Evolutionary conservation across 1,140 invertebrate species (phyloP).

Genomic region (Drosophila jambulina): DNA sequence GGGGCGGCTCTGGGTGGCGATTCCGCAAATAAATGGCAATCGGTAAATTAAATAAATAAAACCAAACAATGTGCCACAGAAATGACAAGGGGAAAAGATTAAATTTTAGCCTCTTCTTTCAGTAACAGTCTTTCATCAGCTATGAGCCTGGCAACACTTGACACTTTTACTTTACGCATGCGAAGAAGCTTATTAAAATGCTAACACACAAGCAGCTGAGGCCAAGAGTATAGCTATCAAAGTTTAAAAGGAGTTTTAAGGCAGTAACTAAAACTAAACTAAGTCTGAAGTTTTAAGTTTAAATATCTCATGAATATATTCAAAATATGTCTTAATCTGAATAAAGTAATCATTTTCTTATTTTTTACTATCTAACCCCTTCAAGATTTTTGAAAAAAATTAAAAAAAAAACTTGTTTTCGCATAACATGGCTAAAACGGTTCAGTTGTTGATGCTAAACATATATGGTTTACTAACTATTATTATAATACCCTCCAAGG

Average conservation of each 20-base stretch:
- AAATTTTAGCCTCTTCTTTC: constrained; percentile 10
- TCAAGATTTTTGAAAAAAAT: no score
- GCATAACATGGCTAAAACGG: no score
- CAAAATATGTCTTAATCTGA: no score
- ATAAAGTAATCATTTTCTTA: no score
- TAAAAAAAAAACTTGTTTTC: no score
- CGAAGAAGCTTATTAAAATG: constrained; percentile 59
- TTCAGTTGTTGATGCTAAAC: no score
- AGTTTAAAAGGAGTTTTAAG: not conserved
- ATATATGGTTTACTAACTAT: no score
- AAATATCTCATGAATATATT: no score
- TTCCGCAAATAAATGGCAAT: not conserved
- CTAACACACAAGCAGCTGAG: constrained; percentile 9
- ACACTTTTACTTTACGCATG: constrained; percentile 34
- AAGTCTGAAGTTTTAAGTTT: no score
- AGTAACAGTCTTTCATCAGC: constrained; percentile 28
- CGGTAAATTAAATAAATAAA: constrained; percentile 4
- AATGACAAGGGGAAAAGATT: constrained; percentile 5
- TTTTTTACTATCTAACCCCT: no score
- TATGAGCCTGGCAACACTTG: constrained; percentile 21
- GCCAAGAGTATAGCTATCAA: not conserved
- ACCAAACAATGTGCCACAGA: not conserved
- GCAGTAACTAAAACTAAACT: no score
- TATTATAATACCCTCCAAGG: no score
- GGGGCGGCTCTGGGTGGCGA: not conserved